These are phyloP conservation scores for Lissocephala sabroskyi DNA, from an alignment of 2,888 invertebrate species.

Conservation along the genomic window DNA sequence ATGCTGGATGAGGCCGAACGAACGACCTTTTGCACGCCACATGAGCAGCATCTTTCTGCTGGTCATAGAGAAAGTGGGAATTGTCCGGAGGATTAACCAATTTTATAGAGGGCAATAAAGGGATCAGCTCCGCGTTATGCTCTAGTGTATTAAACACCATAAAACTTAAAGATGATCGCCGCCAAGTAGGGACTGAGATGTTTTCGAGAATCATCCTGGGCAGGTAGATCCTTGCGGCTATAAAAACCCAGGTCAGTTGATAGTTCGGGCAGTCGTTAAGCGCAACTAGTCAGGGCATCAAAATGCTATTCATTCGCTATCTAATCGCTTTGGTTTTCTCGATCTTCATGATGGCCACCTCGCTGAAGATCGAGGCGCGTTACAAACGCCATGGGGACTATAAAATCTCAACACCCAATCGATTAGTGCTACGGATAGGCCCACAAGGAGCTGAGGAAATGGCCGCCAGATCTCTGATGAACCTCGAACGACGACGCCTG, in stretches of 20 bases:
- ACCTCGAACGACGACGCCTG: constrained; percentile 15
- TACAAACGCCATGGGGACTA: constrained; percentile 18
- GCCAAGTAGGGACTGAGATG: too few species aligned
- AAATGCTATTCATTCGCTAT: constrained; percentile 46
- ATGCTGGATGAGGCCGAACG: neutral
- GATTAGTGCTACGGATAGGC: constrained; percentile 37
- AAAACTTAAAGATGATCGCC: neutral
- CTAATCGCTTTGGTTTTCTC: constrained; percentile 52
- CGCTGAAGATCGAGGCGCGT: constrained; percentile 38
- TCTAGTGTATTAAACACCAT: too few species aligned
- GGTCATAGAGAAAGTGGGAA: constrained; percentile 46
- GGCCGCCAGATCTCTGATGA: neutral
- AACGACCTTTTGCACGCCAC: neutral
- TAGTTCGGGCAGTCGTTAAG: constrained; percentile 36
- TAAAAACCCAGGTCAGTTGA: constrained; percentile 18
- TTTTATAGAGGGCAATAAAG: constrained; percentile 27
- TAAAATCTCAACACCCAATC: constrained; percentile 51
- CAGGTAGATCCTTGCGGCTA: constrained; percentile 12
- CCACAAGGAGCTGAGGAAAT: neutral
- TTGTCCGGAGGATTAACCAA: constrained; percentile 39
- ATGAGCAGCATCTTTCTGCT: neutral
- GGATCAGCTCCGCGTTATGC: neutral
- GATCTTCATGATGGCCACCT: constrained; percentile 52
- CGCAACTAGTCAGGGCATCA: constrained; percentile 11
- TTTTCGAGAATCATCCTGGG: too few species aligned